Conservation (phyloP, 53 echinoderm and acorn worm species). For the Pentamera pediparva region DNA sequence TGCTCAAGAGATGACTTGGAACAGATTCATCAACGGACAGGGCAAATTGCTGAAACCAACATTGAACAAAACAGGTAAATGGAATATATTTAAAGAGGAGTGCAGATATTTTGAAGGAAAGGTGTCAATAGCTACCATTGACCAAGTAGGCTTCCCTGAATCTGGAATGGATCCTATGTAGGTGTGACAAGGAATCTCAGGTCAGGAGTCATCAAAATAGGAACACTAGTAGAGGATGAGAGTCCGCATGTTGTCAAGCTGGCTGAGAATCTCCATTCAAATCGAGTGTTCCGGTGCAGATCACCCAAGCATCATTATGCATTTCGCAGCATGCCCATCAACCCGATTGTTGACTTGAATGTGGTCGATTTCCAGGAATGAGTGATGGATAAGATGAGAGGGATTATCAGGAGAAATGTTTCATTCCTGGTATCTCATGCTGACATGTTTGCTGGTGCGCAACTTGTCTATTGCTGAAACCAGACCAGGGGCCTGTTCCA, state of each 20-base stretch:
- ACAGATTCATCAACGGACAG: conserved; percentile 48
- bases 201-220: background rate
- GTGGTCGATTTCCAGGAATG: background rate
- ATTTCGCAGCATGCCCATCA: background rate
- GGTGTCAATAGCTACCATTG: too few species aligned
- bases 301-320: background rate
- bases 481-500: background rate
- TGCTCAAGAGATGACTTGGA: conserved; percentile 52
- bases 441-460: too few species aligned
- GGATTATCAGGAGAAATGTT: background rate
- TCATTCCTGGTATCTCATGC: too few species aligned
- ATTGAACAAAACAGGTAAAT: conserved; percentile 39
- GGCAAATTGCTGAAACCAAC: conserved; percentile 30
- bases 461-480: too few species aligned
- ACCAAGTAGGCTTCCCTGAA: conserved; percentile 23
- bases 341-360: background rate
- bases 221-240: conserved; percentile 1
- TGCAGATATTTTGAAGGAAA: conserved; percentile 36
- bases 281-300: background rate
- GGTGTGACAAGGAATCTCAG: conserved; percentile 11
- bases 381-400: background rate
- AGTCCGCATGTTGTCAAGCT: conserved; percentile 16
- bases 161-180: conserved; percentile 5
- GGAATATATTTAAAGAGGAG: conserved; percentile 46
- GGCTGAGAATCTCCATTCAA: background rate